Conservation (phyloP, 2,113 vertebrate species). For the Ammodytes dubius region DNA sequence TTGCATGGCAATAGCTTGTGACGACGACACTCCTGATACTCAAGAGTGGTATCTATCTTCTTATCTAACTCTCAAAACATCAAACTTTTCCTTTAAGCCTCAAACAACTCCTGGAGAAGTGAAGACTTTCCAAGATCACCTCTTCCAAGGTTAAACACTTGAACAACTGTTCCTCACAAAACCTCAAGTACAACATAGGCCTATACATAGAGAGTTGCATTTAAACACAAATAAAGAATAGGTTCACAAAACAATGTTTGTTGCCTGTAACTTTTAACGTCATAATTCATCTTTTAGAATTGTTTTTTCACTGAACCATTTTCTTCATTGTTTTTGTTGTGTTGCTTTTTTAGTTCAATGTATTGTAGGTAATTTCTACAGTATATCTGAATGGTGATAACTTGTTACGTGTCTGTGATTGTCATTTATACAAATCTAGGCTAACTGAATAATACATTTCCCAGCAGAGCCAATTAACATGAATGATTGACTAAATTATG, state of each 20-base stretch:
- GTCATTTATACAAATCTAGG: not conserved
- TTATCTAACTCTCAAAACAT: not conserved
- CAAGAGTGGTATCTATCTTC: not conserved
- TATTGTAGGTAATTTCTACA: not conserved
- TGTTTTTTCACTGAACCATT: not conserved
- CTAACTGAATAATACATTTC: slow-evolving; percentile 1
- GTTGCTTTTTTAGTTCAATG: not conserved
- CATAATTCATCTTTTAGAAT: not conserved
- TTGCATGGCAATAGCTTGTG: not conserved
- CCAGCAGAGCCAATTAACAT: slow-evolving; percentile 14
- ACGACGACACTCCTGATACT: not conserved
- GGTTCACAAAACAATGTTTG: not conserved
- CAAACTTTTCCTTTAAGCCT: too few relatives aligned
- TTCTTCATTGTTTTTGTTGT: not conserved
- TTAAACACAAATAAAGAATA: not conserved
- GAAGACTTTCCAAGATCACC: not conserved
- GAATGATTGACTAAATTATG: slow-evolving; percentile 12
- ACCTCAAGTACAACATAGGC: not conserved
- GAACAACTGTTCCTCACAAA: not conserved
- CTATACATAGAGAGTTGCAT: not conserved
- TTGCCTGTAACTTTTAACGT: not conserved
- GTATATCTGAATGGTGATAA: not conserved
- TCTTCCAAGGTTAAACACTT: not conserved
- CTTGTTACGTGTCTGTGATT: not conserved
- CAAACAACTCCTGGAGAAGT: not conserved